These are phyloP conservation scores for Protodeltote pygarga DNA, from an alignment of 2,888 invertebrate species.

Conservation along the genomic window DNA sequence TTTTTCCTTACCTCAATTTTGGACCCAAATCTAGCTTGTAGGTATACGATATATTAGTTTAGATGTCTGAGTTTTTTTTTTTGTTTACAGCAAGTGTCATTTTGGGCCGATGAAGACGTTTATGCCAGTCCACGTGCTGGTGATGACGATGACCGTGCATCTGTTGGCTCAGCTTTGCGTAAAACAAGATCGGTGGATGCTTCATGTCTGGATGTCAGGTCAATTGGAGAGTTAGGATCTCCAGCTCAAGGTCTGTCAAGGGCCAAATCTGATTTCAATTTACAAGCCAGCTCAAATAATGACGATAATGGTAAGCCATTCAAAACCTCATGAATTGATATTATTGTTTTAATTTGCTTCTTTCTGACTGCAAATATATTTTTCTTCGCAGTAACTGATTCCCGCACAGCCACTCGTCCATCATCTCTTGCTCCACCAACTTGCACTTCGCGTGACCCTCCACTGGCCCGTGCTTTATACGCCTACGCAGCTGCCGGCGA, in stretches of 20 bases:
- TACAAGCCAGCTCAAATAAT: constrained; percentile 91
- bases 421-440: constrained; percentile 89
- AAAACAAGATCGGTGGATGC: constrained; percentile 97
- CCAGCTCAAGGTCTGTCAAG: constrained; percentile 90
- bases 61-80: constrained; percentile 2
- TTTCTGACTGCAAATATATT: background rate
- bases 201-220: constrained; percentile 93
- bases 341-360: background rate
- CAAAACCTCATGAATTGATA: background rate
- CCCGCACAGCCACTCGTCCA: constrained; percentile 84
- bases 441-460: constrained; percentile 88
- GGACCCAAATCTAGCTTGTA: no score
- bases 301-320: constrained; percentile 88
- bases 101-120: constrained; percentile 92
- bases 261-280: constrained; percentile 95
- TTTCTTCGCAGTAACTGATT: constrained; percentile 63
- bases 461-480: constrained; percentile 94
- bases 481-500: constrained; percentile 96
- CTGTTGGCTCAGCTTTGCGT: constrained; percentile 92
- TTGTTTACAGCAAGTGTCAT: constrained; percentile 90
- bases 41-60: no score
- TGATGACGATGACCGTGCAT: constrained; percentile 91
- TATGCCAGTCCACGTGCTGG: constrained; percentile 88
- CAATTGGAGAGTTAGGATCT: constrained; percentile 89
- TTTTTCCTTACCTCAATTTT: no score